Conservation (phyloP, 2,113 vertebrate genomes). For the Oxygymnocypris stewartii region DNA sequence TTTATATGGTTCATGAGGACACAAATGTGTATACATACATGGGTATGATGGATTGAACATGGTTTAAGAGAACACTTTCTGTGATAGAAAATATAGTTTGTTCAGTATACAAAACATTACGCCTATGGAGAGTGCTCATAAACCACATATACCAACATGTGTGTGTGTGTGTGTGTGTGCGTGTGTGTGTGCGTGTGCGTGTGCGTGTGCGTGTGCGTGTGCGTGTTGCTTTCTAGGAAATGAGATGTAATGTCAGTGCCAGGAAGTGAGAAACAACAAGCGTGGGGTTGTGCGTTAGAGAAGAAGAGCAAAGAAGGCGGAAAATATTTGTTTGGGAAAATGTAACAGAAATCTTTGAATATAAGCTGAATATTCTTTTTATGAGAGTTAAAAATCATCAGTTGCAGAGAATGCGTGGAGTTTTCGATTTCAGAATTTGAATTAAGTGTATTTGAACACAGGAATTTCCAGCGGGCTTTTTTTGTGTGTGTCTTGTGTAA, state of each 20-base stretch:
- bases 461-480: not conserved
- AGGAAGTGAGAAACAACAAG: not conserved
- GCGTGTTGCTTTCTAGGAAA: conserved; percentile 8
- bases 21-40: too few relatives aligned
- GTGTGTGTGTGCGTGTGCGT: too few relatives aligned
- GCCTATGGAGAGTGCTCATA: not conserved
- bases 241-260: not conserved
- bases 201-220: not conserved
- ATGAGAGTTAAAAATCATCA: not conserved
- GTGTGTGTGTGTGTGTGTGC: not conserved
- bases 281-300: not conserved
- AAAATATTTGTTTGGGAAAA: not conserved
- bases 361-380: too few relatives aligned
- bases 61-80: not conserved
- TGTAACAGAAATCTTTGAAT: not conserved
- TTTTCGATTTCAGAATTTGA: not conserved
- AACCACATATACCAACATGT: not conserved
- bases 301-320: not conserved
- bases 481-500: not conserved
- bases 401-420: not conserved
- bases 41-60: too few relatives aligned
- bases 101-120: not conserved
- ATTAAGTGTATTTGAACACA: not conserved
- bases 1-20: too few relatives aligned
- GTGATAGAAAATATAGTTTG: not conserved